Evolutionary conservation across 1,140 invertebrate genomes (phyloP).

Genomic region (Bombus pascuorum): DNA sequence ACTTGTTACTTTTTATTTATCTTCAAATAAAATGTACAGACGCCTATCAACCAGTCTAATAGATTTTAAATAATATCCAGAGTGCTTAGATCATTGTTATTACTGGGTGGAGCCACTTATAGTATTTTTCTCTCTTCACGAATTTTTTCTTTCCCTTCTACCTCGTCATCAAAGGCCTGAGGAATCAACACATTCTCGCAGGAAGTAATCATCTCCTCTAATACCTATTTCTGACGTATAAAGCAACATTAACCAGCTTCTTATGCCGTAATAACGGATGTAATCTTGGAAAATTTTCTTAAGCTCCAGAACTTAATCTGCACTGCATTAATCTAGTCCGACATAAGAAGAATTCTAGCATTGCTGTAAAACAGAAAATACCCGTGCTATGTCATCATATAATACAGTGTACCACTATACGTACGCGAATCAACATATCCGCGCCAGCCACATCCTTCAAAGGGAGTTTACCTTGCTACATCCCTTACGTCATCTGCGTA

Average conservation of each 20-base stretch:
- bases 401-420: too few relatives aligned
- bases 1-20: too few relatives aligned
- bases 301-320: neutral
- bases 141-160: neutral
- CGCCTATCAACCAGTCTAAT: too few relatives aligned
- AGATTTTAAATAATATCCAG: neutral
- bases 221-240: constrained; percentile 7
- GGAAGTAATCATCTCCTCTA: constrained; percentile 15
- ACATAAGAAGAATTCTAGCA: neutral
- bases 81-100: neutral
- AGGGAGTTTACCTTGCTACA: neutral
- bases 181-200: constrained; percentile 16
- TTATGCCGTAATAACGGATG: constrained; percentile 6
- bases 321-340: neutral
- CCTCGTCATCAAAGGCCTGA: neutral
- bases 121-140: neutral
- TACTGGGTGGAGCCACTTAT: constrained; percentile 1
- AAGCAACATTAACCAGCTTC: constrained; percentile 18
- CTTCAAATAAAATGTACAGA: too few relatives aligned
- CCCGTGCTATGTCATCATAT: neutral
- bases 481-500: too few relatives aligned
- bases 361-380: neutral
- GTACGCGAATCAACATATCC: neutral
- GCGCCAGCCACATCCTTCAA: neutral
- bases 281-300: constrained; percentile 8